Percentiles rank a stretch among this genome's conserved stretches.
Evolutionary conservation across 2,113 vertebrate species (phyloP).

Genomic region (Empidonax alnorum): DNA sequence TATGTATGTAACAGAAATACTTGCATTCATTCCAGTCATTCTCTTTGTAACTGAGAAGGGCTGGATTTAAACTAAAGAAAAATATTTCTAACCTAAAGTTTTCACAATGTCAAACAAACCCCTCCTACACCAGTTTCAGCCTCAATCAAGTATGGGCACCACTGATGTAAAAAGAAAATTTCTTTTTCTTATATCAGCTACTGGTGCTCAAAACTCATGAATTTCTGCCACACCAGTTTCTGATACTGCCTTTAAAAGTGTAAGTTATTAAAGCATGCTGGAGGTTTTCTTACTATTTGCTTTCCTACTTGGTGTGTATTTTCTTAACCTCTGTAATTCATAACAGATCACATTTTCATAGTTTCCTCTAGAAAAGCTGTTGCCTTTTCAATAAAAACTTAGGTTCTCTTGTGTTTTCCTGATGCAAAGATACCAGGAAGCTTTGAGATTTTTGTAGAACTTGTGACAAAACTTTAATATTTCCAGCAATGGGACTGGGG

Average conservation of each 20-base stretch:
- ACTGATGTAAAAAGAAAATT: background rate
- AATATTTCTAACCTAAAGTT: background rate
- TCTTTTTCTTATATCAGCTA: background rate
- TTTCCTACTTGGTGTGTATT: slow-evolving; percentile 3
- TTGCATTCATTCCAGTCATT: background rate
- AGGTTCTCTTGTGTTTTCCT: background rate
- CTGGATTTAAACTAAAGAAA: background rate
- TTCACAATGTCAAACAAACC: background rate
- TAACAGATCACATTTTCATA: background rate
- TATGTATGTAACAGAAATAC: background rate
- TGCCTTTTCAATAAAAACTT: background rate
- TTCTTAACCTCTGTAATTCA: slow-evolving; percentile 26
- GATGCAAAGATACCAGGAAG: background rate
- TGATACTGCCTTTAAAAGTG: background rate
- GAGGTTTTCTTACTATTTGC: background rate
- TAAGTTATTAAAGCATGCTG: background rate
- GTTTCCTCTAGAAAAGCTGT: background rate
- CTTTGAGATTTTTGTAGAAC: background rate
- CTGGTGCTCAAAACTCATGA: background rate
- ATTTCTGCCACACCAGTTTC: background rate
- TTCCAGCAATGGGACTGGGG: background rate
- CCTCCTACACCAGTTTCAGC: background rate
- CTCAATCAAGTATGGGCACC: background rate
- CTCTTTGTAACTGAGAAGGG: background rate
- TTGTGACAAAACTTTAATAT: background rate